Evolutionary conservation across 2,797 vertebrate genomes (phyloP), one percentile per base, ranked within the genome.

Genomic region (Bucorvus abyssinicus): DNA sequence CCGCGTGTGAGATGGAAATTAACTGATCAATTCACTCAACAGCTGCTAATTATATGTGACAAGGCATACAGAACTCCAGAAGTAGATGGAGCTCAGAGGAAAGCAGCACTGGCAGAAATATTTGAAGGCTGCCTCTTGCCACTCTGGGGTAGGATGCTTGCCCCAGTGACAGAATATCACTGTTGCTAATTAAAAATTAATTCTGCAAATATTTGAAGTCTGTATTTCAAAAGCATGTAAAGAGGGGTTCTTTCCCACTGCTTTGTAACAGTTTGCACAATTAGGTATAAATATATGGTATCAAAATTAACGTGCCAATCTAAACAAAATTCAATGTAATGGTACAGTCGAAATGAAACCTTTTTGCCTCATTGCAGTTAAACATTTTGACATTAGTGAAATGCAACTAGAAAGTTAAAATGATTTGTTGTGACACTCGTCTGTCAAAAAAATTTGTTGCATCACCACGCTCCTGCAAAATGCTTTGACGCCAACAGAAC

Each of bases 1-100:
- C 94, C 94, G 90, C 92, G 91, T 92, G 47, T 0, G 12, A 97
- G 93, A 97, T 73, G 93, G 87, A 97, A 97, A 97, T 97, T 97
- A 97, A 96, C 90, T 93, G 97, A 97, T 97, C 96, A 97, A 95
- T 97, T 96, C 96, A 97, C 77, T 97, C 93, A 97, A 75, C 96
- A 97, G 92, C 93, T 89, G 75, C 93, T 97, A 97, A 97, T 97
- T 97, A 94, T 64, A 92, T 93, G 89, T 96, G 97, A 96, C 97
- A 97, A 91, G 96, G 80, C 86, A 95, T n/a, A 27, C 40, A 87
- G 90, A 81, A 90, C 69, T 95, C 56, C 70, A 71, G 56, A 97
- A 71, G 80, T 55, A 65, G 60, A 34, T 6, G 63, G 67, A 93
- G 40, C 69, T 89, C 34, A n/a, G 69, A 93, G 49, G 59, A 96